phyloP scores from a whole-genome alignment of 2,113 vertebrate species.

The Cyanoramphus novaezelandiae region DNA sequence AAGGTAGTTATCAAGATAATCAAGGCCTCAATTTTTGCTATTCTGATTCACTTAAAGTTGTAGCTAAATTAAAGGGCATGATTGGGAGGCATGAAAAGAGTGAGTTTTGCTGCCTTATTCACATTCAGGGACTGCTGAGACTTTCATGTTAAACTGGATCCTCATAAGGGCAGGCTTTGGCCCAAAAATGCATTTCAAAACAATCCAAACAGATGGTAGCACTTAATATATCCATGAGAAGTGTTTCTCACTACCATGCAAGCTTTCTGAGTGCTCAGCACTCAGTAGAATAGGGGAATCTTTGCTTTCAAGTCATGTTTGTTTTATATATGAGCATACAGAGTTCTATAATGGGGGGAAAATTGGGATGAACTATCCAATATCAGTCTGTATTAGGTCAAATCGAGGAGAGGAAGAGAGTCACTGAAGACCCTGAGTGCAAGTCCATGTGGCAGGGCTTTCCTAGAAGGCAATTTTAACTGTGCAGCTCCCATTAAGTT shows the following conservation, averaged over 20 bases:
- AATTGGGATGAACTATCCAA: slow-evolving; percentile 1
- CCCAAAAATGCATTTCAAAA: slow-evolving; percentile 59
- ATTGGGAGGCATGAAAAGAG: slow-evolving; percentile 21
- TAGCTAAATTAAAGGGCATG: slow-evolving; percentile 18
- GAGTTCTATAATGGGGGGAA: background rate
- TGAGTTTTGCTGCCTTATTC: slow-evolving; percentile 1
- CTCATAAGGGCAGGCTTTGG: slow-evolving; percentile 53
- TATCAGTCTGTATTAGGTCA: background rate
- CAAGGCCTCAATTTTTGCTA: background rate
- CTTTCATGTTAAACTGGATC: slow-evolving; percentile 51
- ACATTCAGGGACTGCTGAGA: background rate
- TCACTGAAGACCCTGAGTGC: background rate
- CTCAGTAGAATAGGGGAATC: background rate
- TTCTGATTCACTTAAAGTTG: background rate
- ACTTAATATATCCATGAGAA: slow-evolving; percentile 53
- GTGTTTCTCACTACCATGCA: slow-evolving; percentile 1
- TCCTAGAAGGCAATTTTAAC: background rate
- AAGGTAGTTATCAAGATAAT: background rate
- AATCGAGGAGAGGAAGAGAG: background rate
- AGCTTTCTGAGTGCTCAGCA: background rate
- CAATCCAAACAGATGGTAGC: slow-evolving; percentile 61
- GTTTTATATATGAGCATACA: background rate
- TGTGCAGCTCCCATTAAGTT: background rate
- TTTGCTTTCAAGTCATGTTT: slow-evolving; percentile 36
- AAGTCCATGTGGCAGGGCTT: background rate